These are phyloP conservation scores for Pediacus dermestoides DNA, from an alignment of 2,888 invertebrate genomes.

Conservation along the genomic window DNA sequence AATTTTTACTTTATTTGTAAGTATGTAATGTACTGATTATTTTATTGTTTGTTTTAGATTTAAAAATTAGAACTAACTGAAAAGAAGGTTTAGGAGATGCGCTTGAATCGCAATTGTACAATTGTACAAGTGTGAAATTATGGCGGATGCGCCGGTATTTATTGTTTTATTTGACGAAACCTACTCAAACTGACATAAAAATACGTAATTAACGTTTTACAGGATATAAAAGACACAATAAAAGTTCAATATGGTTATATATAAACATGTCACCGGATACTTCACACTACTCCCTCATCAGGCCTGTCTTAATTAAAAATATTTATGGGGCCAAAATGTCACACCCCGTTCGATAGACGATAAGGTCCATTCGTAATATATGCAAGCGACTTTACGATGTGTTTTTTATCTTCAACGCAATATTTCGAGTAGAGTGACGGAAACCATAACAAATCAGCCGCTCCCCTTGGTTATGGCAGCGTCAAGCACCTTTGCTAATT, in stretches of 20 bases:
- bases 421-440: conserved; percentile 1
- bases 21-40: too few relatives aligned
- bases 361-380: not conserved
- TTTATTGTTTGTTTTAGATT: too few relatives aligned
- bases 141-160: too few relatives aligned
- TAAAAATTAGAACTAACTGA: too few relatives aligned
- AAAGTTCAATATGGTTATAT: conserved; percentile 1
- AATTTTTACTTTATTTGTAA: too few relatives aligned
- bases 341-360: conserved; percentile 2
- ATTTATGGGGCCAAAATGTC: conserved; percentile 3
- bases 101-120: too few relatives aligned
- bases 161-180: too few relatives aligned
- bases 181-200: too few relatives aligned
- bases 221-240: conserved; percentile 1
- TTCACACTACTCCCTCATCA: conserved; percentile 2
- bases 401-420: conserved; percentile 1
- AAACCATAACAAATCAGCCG: conserved; percentile 26
- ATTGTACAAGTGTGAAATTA: too few relatives aligned
- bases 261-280: conserved; percentile 2
- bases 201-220: too few relatives aligned
- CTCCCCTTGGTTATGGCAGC: conserved; percentile 25
- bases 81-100: too few relatives aligned
- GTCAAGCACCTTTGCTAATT: conserved; percentile 36
- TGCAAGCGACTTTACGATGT: conserved; percentile 1
- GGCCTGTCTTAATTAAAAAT: not conserved